Base-by-base conservation (phyloP, 1,140 invertebrate genomes). In the Battus philenor region DNA sequence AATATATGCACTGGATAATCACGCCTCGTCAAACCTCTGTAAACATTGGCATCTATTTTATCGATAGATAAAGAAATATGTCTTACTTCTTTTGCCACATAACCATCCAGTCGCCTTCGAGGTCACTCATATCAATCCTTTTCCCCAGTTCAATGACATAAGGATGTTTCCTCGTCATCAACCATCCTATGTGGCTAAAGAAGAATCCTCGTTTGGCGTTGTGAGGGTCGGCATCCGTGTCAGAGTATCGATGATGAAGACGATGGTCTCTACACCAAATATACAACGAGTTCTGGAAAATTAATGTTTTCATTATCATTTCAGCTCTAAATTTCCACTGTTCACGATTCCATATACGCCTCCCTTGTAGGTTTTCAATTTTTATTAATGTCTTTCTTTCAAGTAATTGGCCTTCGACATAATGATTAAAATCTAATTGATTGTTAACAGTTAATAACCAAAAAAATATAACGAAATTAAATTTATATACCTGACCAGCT, bases 111-210 rank as follows among this genome's bases (percentile, higher is more conserved):
- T 95, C 93, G 7, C 86, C 87, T 58, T 89, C 75, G 4, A 95
- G 68, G 68, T 95, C 94, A 9, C 87, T 89, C 85, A 89, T 80
- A 44, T 94, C 92, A 13, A 99, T 90, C 33, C 9, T 93, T 53
- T 48, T 82, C 44, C 76, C 86, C 16, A 55, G 86, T 79, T 74
- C 86, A 56, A 87, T 90, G 15, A 95, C 89, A 6, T 87, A 84
- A 0, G 90, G 90, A 65, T 92, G 90, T 58, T 91, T 91, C 36
- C 77, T 88, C 24, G 70, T 66, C 87, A 92, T 87, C 4, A 92
- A 70, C 91, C 91, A 92, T 2, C 91, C 91, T 0, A 92, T 86
- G 57, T 93, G 91, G 2, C 87, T 87, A 65, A 91, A 92, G 73
- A 91, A 92, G 69, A 92, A 91, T 2, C 91, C 91, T 39, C 90